Percentiles rank a stretch among this genome's conserved stretches.
Evolutionary conservation across 2,797 vertebrate species (phyloP).

Genomic region (Falco columbarius): DNA sequence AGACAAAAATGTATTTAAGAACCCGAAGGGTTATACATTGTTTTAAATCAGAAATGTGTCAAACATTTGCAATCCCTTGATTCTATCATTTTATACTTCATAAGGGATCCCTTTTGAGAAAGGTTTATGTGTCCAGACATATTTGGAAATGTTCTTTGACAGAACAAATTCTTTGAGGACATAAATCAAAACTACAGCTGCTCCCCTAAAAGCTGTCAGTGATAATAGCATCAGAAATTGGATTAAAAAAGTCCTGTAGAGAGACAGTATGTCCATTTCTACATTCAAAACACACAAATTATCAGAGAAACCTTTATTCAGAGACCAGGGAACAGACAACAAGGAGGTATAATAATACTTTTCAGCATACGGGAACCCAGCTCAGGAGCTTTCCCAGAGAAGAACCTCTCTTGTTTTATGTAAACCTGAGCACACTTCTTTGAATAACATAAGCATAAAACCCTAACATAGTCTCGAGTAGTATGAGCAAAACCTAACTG

Average conservation of each 20-base stretch:
- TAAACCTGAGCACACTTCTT: neutral
- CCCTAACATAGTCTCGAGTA: neutral
- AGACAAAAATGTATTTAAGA: conserved; percentile 48
- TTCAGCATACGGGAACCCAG: neutral
- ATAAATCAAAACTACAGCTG: conserved; percentile 74
- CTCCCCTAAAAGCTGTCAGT: conserved; percentile 74
- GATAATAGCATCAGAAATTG: conserved; percentile 71
- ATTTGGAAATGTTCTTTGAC: conserved; percentile 71
- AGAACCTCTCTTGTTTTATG: neutral
- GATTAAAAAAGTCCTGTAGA: conserved; percentile 69
- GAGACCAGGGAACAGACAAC: neutral
- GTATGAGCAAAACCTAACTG: neutral
- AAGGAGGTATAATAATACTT: neutral
- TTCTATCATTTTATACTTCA: conserved; percentile 65
- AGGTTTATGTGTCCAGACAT: conserved; percentile 58
- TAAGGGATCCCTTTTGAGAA: conserved; percentile 65
- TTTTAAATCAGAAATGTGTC: conserved; percentile 68
- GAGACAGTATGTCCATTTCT: conserved; percentile 54
- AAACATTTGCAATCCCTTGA: conserved; percentile 58
- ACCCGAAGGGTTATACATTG: conserved; percentile 44
- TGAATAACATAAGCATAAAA: neutral
- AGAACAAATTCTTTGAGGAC: conserved; percentile 76
- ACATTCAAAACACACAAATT: conserved; percentile 57
- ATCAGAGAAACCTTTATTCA: conserved; percentile 4
- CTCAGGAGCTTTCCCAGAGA: neutral